Evolutionary conservation across 2,797 vertebrate genomes (phyloP).

Genomic region (Sitta carolinensis): DNA sequence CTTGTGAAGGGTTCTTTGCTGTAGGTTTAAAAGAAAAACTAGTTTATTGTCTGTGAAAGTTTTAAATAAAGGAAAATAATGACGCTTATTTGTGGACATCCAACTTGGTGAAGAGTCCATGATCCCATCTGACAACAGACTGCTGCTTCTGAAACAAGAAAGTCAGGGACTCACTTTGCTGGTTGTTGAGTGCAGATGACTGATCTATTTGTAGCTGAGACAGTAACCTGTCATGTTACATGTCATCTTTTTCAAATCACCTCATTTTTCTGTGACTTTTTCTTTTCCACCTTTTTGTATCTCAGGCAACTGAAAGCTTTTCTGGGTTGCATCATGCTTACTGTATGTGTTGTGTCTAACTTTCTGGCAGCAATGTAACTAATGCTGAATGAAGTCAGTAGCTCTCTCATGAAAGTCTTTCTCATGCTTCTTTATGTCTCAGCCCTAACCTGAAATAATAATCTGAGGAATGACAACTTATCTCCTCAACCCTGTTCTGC

Average conservation of each 20-base stretch:
- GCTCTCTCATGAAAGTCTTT: not conserved
- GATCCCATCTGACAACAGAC: not conserved
- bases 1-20: not conserved
- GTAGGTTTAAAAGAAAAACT: not conserved
- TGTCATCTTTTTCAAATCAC: not conserved
- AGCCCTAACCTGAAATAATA: not conserved
- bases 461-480: not conserved
- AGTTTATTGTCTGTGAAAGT: not conserved
- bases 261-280: not conserved
- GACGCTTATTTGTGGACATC: not conserved
- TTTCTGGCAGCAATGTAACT: not conserved
- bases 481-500: not conserved
- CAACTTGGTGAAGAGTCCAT: not conserved
- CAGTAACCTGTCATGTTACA: not conserved
- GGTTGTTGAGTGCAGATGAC: accelerated
- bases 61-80: not conserved
- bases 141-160: not conserved
- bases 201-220: not conserved
- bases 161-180: not conserved
- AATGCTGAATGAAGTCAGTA: not conserved
- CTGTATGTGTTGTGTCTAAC: accelerated
- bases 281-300: not conserved
- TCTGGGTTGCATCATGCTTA: not conserved
- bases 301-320: not conserved
- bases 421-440: not conserved